Evolutionary conservation across 1,140 invertebrate genomes (phyloP), one percentile per base, ranked within the genome.

Genomic region (Palaemon carinicauda): DNA sequence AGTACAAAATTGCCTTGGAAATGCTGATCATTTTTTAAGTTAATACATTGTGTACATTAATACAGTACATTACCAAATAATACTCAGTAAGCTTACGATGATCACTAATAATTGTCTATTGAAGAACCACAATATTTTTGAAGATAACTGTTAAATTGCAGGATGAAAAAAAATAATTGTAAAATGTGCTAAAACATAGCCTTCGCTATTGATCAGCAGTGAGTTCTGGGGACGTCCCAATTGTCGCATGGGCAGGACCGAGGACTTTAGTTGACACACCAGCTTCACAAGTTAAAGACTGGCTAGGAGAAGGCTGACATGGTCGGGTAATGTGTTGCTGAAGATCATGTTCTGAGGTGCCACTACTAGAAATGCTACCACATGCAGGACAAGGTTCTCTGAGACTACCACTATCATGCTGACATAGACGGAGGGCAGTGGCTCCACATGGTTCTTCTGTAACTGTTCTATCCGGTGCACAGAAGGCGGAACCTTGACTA

Each of bases 401-500:
- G 19, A 41, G 14, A 24, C 51, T 24, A 79, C 24, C 77, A 73
- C 65, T 80, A 31, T 86, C 77, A 73, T 86, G 84, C 65, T 80
- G 60, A 86, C 84, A 86, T 14, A 73, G 51, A 78, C 50, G 77
- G 78, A 80, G 56, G 78, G 84, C 77, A 71, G 84, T 80, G 41
- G 84, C 75, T 80, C 77, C 77, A 71, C 77, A 86, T 51, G 73
- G 29, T 41, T 85, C 83, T 74, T 86, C 84, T 50, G 75, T 19
- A 50, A 41, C 84, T 86, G 80, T 74, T 78, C 84, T 86, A 15
- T 80, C 84, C 15, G 87, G 92, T 88, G 95, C 95, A 91, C 95
- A 94, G 92, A 97, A 97, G 87, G 96, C 96, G 60, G 96, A 96
- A 87, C 95, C 95, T 87, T 94, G 93, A 90, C 95, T 96, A 80